Evolutionary conservation across 2,113 vertebrate genomes (phyloP), one percentile per base, ranked within the genome.

Genomic region (Lynx canadensis): DNA sequence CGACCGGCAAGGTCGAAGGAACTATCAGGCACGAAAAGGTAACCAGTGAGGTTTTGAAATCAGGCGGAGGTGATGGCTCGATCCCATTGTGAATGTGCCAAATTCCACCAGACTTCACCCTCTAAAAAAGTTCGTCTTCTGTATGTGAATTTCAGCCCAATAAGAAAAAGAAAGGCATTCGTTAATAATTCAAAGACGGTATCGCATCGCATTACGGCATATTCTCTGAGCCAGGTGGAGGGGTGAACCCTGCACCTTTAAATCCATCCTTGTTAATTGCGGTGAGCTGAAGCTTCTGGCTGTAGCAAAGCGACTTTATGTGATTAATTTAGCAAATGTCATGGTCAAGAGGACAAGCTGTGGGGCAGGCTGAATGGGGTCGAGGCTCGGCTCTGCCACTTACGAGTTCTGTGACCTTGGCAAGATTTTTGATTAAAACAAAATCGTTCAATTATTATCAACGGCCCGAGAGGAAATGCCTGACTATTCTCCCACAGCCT

Each of bases 241-340:
- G 68, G 25, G 10, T 11, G 63, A 41, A 50, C 82, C 36, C 33
- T 10, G 74, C 41, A 4, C 65, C 48, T 91, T 48, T 57, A n/a
- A 15, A 50, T 60, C 93, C 23, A 13, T 36, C 36, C 65, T 65
- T 0, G 11, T 74, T 91, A 91, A 95, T 33, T 95, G 89, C n/a
- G 10, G 33, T 8, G 31, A 33, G 33, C 41, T 52, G 86, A 38
- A 41, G 45, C 55, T 91, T 11, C 81, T 13, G 81, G 94, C 69
- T 1, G 21, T 1, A 0, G 69, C 63, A 2, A 84, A 60, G 65
- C 4, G 36, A 57, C 79, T 82, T 84, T 45, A 41, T 57, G 69
- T 81, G 90, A 95, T 96, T 94, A 92, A 97, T 97, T 85, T 81
- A 85, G 96, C 76, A 92, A 97, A 98, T 92, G 97, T 94, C 87